Evolutionary conservation across 1,140 invertebrate genomes (phyloP).

Genomic region (Anoplolepis gracilipes): DNA sequence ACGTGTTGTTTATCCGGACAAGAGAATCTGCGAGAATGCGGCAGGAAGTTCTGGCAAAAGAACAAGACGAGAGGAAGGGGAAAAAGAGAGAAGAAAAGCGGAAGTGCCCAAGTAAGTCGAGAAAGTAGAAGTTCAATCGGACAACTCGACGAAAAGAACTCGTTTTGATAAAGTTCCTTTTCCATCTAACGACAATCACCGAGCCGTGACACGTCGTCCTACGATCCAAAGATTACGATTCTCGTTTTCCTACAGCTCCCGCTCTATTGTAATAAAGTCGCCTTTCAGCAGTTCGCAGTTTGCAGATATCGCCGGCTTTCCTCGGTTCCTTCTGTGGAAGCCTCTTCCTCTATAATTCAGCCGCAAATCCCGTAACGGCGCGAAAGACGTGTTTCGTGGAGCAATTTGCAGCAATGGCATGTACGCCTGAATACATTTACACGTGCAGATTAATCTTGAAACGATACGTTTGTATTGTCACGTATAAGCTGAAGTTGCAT

Average conservation of each 20-base stretch:
- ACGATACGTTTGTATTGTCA: conserved; percentile 18
- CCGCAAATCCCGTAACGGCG: conserved; percentile 52
- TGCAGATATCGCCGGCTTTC: conserved; percentile 44
- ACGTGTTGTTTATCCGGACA: conserved; percentile 21
- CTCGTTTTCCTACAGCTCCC: not conserved
- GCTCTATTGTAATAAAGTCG: conserved; percentile 34
- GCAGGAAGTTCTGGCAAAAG: not conserved
- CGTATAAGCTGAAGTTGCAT: not conserved
- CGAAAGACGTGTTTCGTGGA: conserved; percentile 54
- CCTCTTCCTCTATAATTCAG: conserved; percentile 48
- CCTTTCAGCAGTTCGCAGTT: conserved; percentile 31
- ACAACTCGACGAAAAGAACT: conserved; percentile 28
- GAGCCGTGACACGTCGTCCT: conserved; percentile 1
- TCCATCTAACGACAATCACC: conserved; percentile 29
- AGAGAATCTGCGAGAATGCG: not conserved
- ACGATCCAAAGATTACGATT: conserved; percentile 32
- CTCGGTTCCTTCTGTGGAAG: not conserved
- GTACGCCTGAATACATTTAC: conserved; percentile 12
- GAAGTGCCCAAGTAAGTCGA: not conserved
- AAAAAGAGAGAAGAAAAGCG: too few relatives aligned
- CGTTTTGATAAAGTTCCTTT: conserved; percentile 45
- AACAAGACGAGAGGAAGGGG: not conserved
- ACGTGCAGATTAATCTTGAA: conserved; percentile 15
- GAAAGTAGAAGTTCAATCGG: conserved; percentile 1
- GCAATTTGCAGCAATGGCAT: conserved; percentile 51